These are phyloP conservation scores for Typhlomys cinereus DNA, from an alignment of 2,113 vertebrate genomes.

Conservation along the genomic window DNA sequence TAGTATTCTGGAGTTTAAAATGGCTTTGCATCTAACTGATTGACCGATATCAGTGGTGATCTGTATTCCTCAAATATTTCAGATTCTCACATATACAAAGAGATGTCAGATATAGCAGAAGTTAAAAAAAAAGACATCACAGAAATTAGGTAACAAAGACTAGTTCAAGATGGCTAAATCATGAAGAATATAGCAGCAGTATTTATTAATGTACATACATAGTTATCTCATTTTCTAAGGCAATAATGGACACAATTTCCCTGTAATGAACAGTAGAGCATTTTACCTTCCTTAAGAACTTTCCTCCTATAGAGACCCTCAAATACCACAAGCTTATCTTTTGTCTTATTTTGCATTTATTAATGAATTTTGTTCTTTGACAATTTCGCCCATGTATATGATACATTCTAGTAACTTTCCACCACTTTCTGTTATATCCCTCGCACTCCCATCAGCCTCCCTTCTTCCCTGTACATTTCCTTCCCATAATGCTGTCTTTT, in stretches of 20 bases:
- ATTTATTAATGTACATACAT: background rate
- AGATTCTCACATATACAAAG: background rate
- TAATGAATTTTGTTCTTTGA: too few relatives aligned
- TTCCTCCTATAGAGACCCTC: accelerated
- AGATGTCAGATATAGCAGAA: background rate
- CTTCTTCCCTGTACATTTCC: too few relatives aligned
- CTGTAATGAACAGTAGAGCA: background rate
- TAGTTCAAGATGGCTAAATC: background rate
- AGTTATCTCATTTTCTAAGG: background rate
- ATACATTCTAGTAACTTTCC: too few relatives aligned
- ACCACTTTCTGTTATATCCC: too few relatives aligned
- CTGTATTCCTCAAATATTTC: background rate
- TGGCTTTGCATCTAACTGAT: background rate
- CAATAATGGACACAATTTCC: background rate
- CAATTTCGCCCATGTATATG: too few relatives aligned
- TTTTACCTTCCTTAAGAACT: background rate
- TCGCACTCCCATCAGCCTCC: too few relatives aligned
- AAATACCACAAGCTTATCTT: background rate
- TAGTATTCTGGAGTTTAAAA: background rate
- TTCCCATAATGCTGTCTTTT: too few relatives aligned
- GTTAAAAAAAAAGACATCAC: background rate
- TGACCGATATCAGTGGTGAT: background rate
- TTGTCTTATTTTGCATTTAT: background rate
- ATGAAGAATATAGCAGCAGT: too few relatives aligned
- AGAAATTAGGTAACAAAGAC: background rate